phyloP scores from a whole-genome alignment of 2,113 vertebrate species.

The Puntigrus tetrazona region DNA sequence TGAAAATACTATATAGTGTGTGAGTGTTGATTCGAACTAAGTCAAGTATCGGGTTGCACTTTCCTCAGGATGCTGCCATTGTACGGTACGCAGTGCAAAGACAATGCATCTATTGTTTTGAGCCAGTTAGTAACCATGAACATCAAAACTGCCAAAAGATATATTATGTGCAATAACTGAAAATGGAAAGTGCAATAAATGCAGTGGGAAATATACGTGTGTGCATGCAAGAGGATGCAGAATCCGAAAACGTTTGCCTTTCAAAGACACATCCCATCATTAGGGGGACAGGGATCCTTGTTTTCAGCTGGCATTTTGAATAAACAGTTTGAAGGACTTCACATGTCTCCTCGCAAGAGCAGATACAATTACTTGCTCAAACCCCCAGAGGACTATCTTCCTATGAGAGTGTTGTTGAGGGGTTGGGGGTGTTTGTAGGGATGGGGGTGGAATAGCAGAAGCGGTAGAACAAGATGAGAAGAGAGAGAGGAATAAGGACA shows the following conservation, averaged over 20 bases:
- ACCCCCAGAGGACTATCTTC: conserved; percentile 24
- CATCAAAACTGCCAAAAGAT: neutral
- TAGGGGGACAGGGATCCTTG: conserved; percentile 49
- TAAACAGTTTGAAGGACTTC: conserved; percentile 69
- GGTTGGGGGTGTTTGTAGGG: conserved; percentile 50
- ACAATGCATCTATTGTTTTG: neutral
- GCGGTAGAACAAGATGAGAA: conserved; percentile 43
- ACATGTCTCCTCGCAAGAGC: conserved; percentile 70
- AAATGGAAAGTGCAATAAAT: neutral
- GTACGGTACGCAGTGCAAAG: neutral
- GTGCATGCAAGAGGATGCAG: neutral
- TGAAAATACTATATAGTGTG: neutral
- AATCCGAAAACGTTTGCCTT: conserved; percentile 37
- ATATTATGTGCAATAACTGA: too few relatives aligned
- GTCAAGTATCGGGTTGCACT: neutral
- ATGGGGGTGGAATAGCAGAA: conserved; percentile 37
- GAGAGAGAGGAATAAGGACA: conserved; percentile 23
- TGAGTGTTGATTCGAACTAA: neutral
- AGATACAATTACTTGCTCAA: conserved; percentile 66
- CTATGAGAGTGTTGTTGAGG: conserved; percentile 37
- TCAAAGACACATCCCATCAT: conserved; percentile 46
- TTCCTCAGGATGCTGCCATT: neutral
- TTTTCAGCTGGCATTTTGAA: conserved; percentile 64
- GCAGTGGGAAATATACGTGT: neutral
- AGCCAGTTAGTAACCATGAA: conserved; percentile 7